phyloP scores from a whole-genome alignment of 2,888 invertebrate genomes.

The Drosophila merina region DNA sequence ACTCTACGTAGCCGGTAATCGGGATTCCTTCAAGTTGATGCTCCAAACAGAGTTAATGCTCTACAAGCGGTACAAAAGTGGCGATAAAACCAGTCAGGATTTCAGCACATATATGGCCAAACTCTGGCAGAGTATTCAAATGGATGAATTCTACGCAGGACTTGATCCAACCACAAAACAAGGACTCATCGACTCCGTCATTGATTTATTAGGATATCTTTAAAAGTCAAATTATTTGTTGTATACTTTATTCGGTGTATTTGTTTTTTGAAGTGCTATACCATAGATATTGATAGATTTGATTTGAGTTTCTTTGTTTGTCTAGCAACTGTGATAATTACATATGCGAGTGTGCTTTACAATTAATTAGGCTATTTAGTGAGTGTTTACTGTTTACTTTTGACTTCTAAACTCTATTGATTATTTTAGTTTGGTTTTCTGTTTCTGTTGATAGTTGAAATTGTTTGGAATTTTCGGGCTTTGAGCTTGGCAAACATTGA shows the following conservation, averaged over 20 bases:
- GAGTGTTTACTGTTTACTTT: no score
- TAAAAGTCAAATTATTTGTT: conserved; percentile 21
- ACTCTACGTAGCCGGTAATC: conserved; percentile 21
- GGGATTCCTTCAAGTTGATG: conserved; percentile 40
- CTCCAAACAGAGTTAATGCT: conserved; percentile 29
- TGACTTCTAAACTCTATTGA: conserved; percentile 15
- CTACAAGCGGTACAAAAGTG: conserved; percentile 21
- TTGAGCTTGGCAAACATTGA: conserved; percentile 39
- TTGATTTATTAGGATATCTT: conserved; percentile 34
- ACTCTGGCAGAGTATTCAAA: conserved; percentile 46
- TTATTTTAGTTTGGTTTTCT: conserved; percentile 4
- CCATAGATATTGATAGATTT: conserved; percentile 12
- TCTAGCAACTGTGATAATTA: conserved; percentile 58
- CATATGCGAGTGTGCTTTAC: conserved; percentile 52
- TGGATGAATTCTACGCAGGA: conserved; percentile 24
- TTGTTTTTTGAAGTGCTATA: conserved; percentile 17
- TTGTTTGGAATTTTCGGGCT: conserved; percentile 12
- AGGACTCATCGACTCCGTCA: conserved; percentile 22
- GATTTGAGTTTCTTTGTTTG: conserved; percentile 21
- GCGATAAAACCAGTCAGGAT: background rate
- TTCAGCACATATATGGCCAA: conserved; percentile 39
- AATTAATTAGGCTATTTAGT: conserved; percentile 44
- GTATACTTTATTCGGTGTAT: conserved; percentile 65
- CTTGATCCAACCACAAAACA: conserved; percentile 20
- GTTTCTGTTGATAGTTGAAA: background rate